Conservation (phyloP, 1,140 invertebrate species). For the Drosophila yakuba region DNA sequence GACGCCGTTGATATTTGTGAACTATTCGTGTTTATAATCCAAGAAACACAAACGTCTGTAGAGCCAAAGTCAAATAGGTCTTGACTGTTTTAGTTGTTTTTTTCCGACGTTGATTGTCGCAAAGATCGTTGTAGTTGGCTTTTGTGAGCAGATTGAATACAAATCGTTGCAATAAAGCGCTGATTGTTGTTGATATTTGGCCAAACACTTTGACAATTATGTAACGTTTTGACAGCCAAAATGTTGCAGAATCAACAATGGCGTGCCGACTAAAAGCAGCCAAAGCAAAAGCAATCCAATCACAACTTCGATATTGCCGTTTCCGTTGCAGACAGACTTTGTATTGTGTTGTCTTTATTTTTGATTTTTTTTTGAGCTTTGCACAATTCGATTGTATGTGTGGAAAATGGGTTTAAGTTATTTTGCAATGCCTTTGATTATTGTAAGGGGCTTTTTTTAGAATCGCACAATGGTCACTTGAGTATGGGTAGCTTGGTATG, state of each 20-base stretch:
- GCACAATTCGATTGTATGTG: constrained; percentile 50
- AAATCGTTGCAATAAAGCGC: constrained; percentile 77
- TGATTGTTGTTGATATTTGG: constrained; percentile 73
- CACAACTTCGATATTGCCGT: constrained; percentile 51
- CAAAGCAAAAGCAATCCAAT: constrained; percentile 32
- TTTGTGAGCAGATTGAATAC: constrained; percentile 73
- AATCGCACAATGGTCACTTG: constrained; percentile 74
- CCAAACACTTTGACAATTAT: constrained; percentile 77
- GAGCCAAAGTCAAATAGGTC: constrained; percentile 49
- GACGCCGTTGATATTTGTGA: constrained; percentile 27
- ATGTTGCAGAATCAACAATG: constrained; percentile 77
- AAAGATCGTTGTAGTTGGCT: constrained; percentile 23
- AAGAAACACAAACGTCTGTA: constrained; percentile 57
- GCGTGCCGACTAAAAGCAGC: constrained; percentile 27
- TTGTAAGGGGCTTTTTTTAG: constrained; percentile 57
- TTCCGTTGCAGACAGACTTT: constrained; percentile 66
- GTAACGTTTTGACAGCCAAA: constrained; percentile 69
- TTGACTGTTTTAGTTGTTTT: constrained; percentile 35
- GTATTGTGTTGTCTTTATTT: constrained; percentile 53
- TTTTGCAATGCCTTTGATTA: constrained; percentile 51
- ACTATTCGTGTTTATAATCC: constrained; percentile 70
- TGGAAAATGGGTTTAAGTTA: constrained; percentile 56
- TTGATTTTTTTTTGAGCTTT: constrained; percentile 31
- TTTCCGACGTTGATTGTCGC: constrained; percentile 7
- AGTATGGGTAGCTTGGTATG: constrained; percentile 13